A percentile compares a stretch with the other conserved stretches of the same genome.
Evolutionary conservation across 2,888 invertebrate genomes (phyloP).

Genomic region (Noctua janthina): DNA sequence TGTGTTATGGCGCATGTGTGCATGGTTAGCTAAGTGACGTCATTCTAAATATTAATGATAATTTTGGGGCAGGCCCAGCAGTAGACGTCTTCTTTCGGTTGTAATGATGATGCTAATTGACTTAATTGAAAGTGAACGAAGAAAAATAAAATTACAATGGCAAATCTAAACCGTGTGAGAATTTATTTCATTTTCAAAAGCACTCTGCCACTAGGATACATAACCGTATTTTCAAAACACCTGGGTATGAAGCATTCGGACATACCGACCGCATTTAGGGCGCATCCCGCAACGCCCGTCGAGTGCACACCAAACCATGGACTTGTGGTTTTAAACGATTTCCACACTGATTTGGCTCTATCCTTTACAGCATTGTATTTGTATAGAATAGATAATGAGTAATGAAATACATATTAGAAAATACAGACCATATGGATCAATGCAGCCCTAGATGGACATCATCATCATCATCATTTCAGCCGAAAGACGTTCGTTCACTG

Average conservation of each 20-base stretch:
- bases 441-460: neutral
- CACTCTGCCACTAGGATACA: too few relatives aligned
- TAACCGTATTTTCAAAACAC: constrained; percentile 22
- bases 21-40: too few relatives aligned
- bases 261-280: constrained; percentile 65
- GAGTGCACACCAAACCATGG: constrained; percentile 62
- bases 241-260: constrained; percentile 42
- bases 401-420: neutral
- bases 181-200: neutral
- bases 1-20: too few relatives aligned
- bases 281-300: constrained; percentile 66
- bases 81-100: too few relatives aligned
- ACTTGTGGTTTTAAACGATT: constrained; percentile 64
- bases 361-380: neutral
- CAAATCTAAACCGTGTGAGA: neutral
- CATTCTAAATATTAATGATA: too few relatives aligned
- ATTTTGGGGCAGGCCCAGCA: too few relatives aligned
- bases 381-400: neutral
- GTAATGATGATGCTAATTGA: too few relatives aligned
- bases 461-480: too few relatives aligned
- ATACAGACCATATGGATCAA: too few relatives aligned
- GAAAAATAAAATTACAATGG: neutral
- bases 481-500: too few relatives aligned
- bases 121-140: too few relatives aligned
- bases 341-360: constrained; percentile 30